Evolutionary conservation across 2,888 invertebrate genomes (phyloP).

Genomic region (Drosophila tripunctata): DNA sequence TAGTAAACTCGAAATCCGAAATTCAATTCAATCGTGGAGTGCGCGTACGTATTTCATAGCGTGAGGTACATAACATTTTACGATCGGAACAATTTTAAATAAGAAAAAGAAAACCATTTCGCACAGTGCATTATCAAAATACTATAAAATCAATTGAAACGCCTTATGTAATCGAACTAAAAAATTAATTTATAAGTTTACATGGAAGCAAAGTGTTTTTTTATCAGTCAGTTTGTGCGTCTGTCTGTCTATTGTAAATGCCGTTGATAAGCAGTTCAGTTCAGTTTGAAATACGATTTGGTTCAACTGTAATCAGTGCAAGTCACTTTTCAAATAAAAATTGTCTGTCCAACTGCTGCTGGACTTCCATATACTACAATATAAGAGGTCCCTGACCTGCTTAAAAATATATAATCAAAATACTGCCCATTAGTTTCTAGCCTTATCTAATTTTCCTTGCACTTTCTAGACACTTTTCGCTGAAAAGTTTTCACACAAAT

Average conservation of each 20-base stretch:
- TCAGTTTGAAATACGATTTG: not conserved
- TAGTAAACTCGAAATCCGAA: slow-evolving; percentile 51
- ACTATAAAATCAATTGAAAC: not conserved
- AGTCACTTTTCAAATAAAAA: slow-evolving; percentile 2
- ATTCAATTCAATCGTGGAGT: slow-evolving; percentile 70
- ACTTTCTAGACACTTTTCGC: slow-evolving; percentile 27
- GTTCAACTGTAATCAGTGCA: slow-evolving; percentile 36
- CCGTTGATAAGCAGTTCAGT: slow-evolving; percentile 50
- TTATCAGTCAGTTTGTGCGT: no score
- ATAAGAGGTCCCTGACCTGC: slow-evolving; percentile 18
- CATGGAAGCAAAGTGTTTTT: no score
- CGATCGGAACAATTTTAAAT: slow-evolving; percentile 35
- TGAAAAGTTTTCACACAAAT: slow-evolving; percentile 47
- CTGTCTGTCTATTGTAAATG: slow-evolving; percentile 31
- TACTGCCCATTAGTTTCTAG: not conserved
- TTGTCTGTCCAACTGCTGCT: slow-evolving; percentile 23
- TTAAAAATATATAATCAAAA: slow-evolving; percentile 1
- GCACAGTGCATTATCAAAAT: slow-evolving; percentile 27
- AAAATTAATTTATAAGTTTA: no score
- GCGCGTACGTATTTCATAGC: slow-evolving; percentile 76
- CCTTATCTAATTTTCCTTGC: not conserved
- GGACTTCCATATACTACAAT: slow-evolving; percentile 16
- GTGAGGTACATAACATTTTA: slow-evolving; percentile 62
- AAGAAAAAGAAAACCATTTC: no score
- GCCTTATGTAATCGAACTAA: slow-evolving; percentile 35